Conservation (phyloP, 2,113 vertebrate genomes). For the pig (Sus scrofa) region DNA sequence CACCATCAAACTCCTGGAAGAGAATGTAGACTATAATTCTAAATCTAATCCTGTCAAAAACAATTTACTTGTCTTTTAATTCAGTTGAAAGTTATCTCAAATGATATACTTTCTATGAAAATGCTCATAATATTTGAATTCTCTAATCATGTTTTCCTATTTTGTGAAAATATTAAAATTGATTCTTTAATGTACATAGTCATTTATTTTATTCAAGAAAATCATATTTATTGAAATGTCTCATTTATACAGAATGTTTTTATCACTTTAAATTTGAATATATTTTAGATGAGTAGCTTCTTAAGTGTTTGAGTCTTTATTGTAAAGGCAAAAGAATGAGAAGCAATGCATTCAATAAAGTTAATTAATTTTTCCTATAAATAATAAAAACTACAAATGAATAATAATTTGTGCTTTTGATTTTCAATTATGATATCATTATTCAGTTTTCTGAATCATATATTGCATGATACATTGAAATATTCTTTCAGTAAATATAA, state of each 20-base stretch:
- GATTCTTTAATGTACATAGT: not conserved
- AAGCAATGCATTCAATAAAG: not conserved
- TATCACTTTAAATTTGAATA: not conserved
- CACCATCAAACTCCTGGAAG: too few relatives aligned
- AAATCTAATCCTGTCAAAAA: not conserved
- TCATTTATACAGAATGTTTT: not conserved
- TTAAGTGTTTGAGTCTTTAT: not conserved
- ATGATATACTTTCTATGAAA: not conserved
- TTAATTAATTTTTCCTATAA: not conserved
- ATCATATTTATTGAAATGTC: slow-evolving; percentile 5
- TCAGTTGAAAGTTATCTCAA: not conserved
- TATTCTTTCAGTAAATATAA: not conserved
- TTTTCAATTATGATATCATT: not conserved
- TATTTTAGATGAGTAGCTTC: not conserved
- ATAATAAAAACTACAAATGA: not conserved
- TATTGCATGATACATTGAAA: not conserved
- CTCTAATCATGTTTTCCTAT: not conserved
- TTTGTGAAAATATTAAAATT: not conserved
- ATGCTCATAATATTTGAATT: not conserved
- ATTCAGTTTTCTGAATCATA: not conserved
- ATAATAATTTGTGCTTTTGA: not conserved
- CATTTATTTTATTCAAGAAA: not conserved
- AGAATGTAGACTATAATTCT: not conserved
- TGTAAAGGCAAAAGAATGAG: not conserved
- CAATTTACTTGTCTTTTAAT: not conserved